Evolutionary conservation across 2,888 invertebrate species (phyloP).

Genomic region (Nycteola revayana): DNA sequence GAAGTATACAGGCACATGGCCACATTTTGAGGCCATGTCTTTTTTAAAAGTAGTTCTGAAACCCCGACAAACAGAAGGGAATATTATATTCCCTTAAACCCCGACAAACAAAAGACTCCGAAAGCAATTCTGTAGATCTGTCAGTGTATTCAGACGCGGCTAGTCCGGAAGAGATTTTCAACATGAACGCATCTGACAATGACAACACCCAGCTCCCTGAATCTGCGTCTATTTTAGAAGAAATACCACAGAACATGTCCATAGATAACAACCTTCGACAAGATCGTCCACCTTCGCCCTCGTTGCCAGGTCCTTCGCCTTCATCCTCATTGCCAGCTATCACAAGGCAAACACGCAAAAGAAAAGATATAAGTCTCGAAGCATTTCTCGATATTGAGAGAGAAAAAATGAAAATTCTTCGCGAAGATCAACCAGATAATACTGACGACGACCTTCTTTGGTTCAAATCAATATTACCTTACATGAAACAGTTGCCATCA

Average conservation of each 20-base stretch:
- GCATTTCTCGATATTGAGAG: constrained; percentile 26
- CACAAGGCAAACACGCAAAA: constrained; percentile 30
- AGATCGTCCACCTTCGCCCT: constrained; percentile 7
- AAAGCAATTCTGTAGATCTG: neutral
- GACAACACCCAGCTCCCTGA: constrained; percentile 14
- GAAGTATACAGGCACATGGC: constrained; percentile 27
- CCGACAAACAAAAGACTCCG: no score
- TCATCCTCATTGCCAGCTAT: constrained; percentile 29
- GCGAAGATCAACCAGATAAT: constrained; percentile 23
- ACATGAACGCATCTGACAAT: constrained; percentile 7
- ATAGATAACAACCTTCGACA: constrained; percentile 4
- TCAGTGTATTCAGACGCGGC: constrained; percentile 3
- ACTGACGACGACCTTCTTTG: constrained; percentile 27
- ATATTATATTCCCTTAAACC: constrained; percentile 27
- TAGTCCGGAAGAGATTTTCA: constrained; percentile 7
- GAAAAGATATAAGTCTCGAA: constrained; percentile 24
- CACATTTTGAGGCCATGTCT: constrained; percentile 27
- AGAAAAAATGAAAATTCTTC: constrained; percentile 26
- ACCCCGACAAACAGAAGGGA: constrained; percentile 27
- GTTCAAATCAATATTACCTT: constrained; percentile 35
- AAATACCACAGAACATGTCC: constrained; percentile 9
- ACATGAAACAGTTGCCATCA: constrained; percentile 32
- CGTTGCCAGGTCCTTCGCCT: constrained; percentile 14
- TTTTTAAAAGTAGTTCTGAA: constrained; percentile 24
- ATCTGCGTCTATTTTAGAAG: constrained; percentile 8